These are phyloP conservation scores for Arctocebus calabarensis DNA, from an alignment of 2,797 vertebrate genomes.

Conservation along the genomic window DNA sequence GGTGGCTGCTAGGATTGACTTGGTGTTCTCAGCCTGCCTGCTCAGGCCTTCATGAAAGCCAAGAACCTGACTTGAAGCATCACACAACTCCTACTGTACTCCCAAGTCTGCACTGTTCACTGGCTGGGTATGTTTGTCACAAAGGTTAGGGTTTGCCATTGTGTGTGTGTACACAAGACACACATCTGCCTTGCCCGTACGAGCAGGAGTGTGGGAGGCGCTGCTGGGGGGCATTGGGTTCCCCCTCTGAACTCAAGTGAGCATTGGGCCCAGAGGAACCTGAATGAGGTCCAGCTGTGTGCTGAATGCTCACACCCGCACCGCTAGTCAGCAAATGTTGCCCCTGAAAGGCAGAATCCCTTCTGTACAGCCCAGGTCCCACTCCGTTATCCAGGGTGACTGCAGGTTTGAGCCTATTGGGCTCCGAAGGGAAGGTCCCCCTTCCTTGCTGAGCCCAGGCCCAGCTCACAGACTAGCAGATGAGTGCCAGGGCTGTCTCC, in stretches of 20 bases:
- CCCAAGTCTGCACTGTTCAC: neutral
- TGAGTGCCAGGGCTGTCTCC: fast-evolving
- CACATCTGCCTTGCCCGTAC: neutral
- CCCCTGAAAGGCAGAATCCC: neutral
- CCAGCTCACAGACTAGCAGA: neutral
- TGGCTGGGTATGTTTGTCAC: neutral
- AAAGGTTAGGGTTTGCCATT: neutral
- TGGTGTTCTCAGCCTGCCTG: neutral
- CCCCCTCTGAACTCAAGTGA: neutral
- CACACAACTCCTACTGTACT: neutral
- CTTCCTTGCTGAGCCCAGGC: neutral
- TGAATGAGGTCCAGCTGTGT: neutral
- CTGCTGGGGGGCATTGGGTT: neutral
- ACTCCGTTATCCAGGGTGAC: too few species aligned
- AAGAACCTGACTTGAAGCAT: neutral
- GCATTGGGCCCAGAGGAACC: neutral
- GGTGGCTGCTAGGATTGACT: neutral
- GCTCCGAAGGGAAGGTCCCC: neutral
- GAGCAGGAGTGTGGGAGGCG: neutral
- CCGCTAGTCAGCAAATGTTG: neutral
- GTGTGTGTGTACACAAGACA: neutral
- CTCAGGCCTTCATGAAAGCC: neutral
- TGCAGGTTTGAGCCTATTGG: neutral
- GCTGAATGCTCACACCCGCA: fast-evolving
- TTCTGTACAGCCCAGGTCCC: neutral